Evolutionary conservation across 2,888 invertebrate species (phyloP).

Genomic region (Lomographa bimaculata): DNA sequence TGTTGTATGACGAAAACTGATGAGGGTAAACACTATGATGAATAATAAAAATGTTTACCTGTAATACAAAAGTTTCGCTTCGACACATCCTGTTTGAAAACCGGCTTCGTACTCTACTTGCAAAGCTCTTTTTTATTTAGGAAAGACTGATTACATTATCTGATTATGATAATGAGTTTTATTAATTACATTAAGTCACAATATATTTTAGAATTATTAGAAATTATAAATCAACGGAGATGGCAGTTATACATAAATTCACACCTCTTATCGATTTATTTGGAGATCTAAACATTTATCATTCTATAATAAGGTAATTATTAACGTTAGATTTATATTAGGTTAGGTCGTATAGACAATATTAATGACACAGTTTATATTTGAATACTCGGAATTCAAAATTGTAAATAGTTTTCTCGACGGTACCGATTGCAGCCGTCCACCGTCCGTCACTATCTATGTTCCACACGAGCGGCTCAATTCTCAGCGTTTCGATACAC

Average conservation of each 20-base stretch:
- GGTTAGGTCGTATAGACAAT: conserved; percentile 12
- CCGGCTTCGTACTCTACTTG: too few species aligned
- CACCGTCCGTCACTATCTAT: conserved; percentile 76
- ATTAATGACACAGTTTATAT: conserved; percentile 10
- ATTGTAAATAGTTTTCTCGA: conserved; percentile 68
- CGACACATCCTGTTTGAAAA: too few species aligned
- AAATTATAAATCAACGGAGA: conserved; percentile 23
- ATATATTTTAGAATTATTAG: conserved; percentile 20
- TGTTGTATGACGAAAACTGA: too few species aligned
- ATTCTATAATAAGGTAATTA: conserved; percentile 15
- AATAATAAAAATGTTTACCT: too few species aligned
- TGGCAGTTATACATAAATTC: conserved; percentile 29
- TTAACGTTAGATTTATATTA: conserved; percentile 6
- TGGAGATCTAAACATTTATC: conserved; percentile 17
- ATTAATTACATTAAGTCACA: conserved; percentile 15
- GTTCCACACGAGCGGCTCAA: conserved; percentile 76
- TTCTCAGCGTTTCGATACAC: conserved; percentile 67
- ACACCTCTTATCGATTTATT: conserved; percentile 27
- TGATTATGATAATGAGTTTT: conserved; percentile 17
- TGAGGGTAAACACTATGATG: too few species aligned
- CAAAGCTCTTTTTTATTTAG: too few species aligned
- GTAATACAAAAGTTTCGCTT: too few species aligned
- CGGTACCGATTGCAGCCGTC: conserved; percentile 53
- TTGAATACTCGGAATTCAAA: conserved; percentile 47
- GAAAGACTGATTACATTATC: conserved; percentile 12